Conservation (phyloP, 2,113 vertebrate genomes). For the Mus musculus region GRCm39 chr9:71008001-71008500, state of each 20-base stretch:
- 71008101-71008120: too few relatives aligned
- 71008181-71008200: not conserved
- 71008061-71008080: not conserved
- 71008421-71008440: not conserved
- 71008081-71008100: not conserved
- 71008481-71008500: not conserved
- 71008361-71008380: not conserved
- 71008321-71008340: slow-evolving; percentile 52
- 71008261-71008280: not conserved
- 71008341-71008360: not conserved
- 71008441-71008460: not conserved
- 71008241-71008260: slow-evolving; percentile 15
- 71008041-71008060: not conserved
- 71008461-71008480: not conserved
- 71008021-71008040: not conserved
- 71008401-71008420: not conserved
- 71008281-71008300: slow-evolving; percentile 43
- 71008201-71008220: slow-evolving; percentile 40
- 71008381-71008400: not conserved
- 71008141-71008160: not conserved
- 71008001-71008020: not conserved
- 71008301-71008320: slow-evolving; percentile 48
- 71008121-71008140: not conserved
- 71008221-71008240: slow-evolving; percentile 42
- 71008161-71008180: too few relatives aligned